Percentiles rank a stretch among this genome's conserved stretches.
These are phyloP conservation scores for Nannobrachium achirus DNA, from an alignment of 2,113 vertebrate genomes.

Conservation along the genomic window DNA sequence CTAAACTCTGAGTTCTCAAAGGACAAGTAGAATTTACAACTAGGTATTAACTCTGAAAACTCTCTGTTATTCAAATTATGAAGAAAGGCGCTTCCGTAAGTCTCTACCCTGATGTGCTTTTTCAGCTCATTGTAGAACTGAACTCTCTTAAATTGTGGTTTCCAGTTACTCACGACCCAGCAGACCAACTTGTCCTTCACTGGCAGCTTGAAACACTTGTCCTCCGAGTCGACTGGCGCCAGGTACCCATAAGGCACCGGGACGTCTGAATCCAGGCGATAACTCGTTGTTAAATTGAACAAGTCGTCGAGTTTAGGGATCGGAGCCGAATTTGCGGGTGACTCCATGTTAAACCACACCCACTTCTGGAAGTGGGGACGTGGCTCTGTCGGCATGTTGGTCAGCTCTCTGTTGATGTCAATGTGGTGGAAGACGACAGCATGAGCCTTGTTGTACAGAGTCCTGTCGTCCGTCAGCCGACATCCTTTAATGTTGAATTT, in stretches of 20 bases:
- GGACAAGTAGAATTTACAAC: conserved; percentile 88
- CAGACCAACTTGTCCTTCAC: conserved; percentile 84
- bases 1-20: conserved; percentile 89
- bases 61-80: conserved; percentile 81
- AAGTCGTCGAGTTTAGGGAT: conserved; percentile 78
- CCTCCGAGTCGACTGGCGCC: conserved; percentile 65
- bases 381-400: conserved; percentile 79
- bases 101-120: conserved; percentile 83
- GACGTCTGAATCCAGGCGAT: conserved; percentile 85
- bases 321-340: conserved; percentile 80
- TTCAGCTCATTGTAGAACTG: conserved; percentile 85
- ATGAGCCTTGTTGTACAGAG: conserved; percentile 80
- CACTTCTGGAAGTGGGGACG: conserved; percentile 88
- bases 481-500: conserved; percentile 83
- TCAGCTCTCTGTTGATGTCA: conserved; percentile 81
- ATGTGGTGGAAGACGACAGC: conserved; percentile 87
- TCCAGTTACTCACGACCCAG: conserved; percentile 88
- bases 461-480: conserved; percentile 83
- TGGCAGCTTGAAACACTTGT: conserved; percentile 81
- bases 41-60: conserved; percentile 77
- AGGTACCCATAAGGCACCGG: conserved; percentile 87
- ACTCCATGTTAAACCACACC: conserved; percentile 91
- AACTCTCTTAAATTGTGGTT: conserved; percentile 80
- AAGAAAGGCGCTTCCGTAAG: conserved; percentile 82
- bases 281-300: conserved; percentile 84